Percentiles rank a stretch among this genome's conserved stretches.
Conservation (phyloP, 2,888 invertebrate genomes). For the Euzophera pinguis region DNA sequence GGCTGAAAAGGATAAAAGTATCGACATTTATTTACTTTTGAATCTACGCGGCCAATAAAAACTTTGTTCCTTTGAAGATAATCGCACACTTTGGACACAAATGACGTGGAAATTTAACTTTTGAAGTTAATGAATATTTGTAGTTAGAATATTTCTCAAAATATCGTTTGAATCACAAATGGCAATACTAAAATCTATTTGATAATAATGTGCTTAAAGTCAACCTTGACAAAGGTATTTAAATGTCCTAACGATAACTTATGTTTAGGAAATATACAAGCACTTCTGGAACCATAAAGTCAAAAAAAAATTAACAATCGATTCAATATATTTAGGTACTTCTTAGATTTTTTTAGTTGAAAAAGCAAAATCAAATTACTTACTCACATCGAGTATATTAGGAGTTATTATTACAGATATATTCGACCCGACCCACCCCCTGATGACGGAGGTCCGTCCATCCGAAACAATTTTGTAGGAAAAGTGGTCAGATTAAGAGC, state of each 20-base stretch:
- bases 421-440: slow-evolving; percentile 20
- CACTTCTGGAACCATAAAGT: too few species aligned
- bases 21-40: slow-evolving; percentile 68
- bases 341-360: too few species aligned
- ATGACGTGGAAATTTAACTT: slow-evolving; percentile 22
- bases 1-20: slow-evolving; percentile 74
- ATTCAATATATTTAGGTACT: too few species aligned
- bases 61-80: slow-evolving; percentile 61
- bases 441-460: slow-evolving; percentile 28
- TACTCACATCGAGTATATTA: slow-evolving; percentile 7
- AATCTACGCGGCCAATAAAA: slow-evolving; percentile 64
- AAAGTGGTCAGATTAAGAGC: slow-evolving; percentile 58
- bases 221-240: too few species aligned
- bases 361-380: too few species aligned
- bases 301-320: too few species aligned
- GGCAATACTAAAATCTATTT: too few species aligned
- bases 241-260: too few species aligned
- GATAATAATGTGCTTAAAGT: too few species aligned
- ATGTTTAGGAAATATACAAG: too few species aligned
- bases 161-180: too few species aligned
- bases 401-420: slow-evolving; percentile 19
- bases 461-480: slow-evolving; percentile 52
- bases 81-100: slow-evolving; percentile 43
- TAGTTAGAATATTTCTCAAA: too few species aligned
- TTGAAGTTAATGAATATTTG: slow-evolving; percentile 29